Conservation (phyloP, 2,888 invertebrate genomes). For the Podotricha telesiphe region DNA sequence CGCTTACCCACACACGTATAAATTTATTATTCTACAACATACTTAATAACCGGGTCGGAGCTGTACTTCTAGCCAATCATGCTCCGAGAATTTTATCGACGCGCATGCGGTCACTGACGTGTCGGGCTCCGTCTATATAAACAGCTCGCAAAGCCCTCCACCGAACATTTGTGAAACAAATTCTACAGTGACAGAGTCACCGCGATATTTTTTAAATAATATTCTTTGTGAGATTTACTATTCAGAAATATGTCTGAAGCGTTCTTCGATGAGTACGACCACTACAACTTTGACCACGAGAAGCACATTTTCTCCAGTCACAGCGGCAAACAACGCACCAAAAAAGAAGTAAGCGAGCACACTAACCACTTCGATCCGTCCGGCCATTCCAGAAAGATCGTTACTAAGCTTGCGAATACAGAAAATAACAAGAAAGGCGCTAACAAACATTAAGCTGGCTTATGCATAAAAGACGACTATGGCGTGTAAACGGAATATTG, state of each 20-base stretch:
- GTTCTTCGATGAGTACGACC: slow-evolving; percentile 95
- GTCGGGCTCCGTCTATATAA: slow-evolving; percentile 67
- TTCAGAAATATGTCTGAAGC: slow-evolving; percentile 89
- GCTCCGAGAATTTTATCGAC: slow-evolving; percentile 71
- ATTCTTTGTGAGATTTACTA: slow-evolving; percentile 53
- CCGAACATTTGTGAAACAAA: slow-evolving; percentile 65
- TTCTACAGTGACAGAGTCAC: slow-evolving; percentile 59
- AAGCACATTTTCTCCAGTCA: slow-evolving; percentile 94
- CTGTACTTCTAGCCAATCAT: slow-evolving; percentile 68
- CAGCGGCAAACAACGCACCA: slow-evolving; percentile 95
- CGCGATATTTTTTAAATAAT: slow-evolving; percentile 54
- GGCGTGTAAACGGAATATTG: slow-evolving; percentile 73
- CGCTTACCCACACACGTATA: slow-evolving; percentile 63
- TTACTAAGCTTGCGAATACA: slow-evolving; percentile 92
- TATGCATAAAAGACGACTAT: slow-evolving; percentile 56
- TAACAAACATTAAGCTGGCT: slow-evolving; percentile 63
- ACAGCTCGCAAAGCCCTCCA: slow-evolving; percentile 49
- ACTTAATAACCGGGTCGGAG: slow-evolving; percentile 67
- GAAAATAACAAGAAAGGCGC: slow-evolving; percentile 89
- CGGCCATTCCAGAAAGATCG: slow-evolving; percentile 96
- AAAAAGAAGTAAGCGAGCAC: slow-evolving; percentile 94
- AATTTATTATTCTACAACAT: slow-evolving; percentile 68
- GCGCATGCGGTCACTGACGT: slow-evolving; percentile 82
- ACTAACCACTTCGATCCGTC: slow-evolving; percentile 96
- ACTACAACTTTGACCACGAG: slow-evolving; percentile 96